These are phyloP conservation scores for Chanos chanos DNA, from an alignment of 2,797 vertebrate genomes.

Conservation along the genomic window DNA sequence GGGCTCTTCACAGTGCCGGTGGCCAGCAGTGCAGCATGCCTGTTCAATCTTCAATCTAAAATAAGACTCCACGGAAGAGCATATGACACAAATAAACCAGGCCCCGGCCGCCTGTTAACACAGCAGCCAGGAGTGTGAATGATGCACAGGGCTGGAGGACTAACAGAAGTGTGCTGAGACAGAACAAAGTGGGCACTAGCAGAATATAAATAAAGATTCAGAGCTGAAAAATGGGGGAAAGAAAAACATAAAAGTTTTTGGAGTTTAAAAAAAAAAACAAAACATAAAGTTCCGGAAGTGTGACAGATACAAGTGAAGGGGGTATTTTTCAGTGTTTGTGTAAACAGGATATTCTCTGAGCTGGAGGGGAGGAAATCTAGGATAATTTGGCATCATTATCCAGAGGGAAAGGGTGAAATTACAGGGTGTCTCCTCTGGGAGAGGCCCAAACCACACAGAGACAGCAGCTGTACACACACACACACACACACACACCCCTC, in stretches of 20 bases:
- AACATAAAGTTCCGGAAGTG: no score
- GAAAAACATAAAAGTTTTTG: no score
- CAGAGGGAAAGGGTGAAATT: slow-evolving; percentile 47
- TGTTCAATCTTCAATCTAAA: slow-evolving; percentile 35
- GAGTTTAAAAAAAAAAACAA: no score
- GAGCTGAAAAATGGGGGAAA: not conserved
- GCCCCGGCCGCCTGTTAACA: no score
- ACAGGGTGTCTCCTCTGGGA: slow-evolving; percentile 34
- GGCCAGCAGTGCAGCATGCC: slow-evolving; percentile 30
- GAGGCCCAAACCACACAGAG: slow-evolving; percentile 19
- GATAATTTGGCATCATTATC: slow-evolving; percentile 26
- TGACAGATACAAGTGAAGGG: no score
- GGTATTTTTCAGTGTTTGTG: not conserved
- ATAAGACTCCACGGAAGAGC: slow-evolving; percentile 40
- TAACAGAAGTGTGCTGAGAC: slow-evolving; percentile 2
- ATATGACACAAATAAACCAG: slow-evolving; percentile 23
- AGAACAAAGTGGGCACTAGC: not conserved
- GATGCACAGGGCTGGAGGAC: not conserved
- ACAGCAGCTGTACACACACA: slow-evolving; percentile 25
- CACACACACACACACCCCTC: not conserved
- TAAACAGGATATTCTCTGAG: no score
- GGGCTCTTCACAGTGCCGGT: slow-evolving; percentile 24
- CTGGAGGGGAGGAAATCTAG: no score
- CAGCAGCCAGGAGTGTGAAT: slow-evolving; percentile 21
- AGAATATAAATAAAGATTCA: no score